These are phyloP conservation scores for Temnothorax ravouxi DNA, from an alignment of 2,888 invertebrate species.

Conservation along the genomic window DNA sequence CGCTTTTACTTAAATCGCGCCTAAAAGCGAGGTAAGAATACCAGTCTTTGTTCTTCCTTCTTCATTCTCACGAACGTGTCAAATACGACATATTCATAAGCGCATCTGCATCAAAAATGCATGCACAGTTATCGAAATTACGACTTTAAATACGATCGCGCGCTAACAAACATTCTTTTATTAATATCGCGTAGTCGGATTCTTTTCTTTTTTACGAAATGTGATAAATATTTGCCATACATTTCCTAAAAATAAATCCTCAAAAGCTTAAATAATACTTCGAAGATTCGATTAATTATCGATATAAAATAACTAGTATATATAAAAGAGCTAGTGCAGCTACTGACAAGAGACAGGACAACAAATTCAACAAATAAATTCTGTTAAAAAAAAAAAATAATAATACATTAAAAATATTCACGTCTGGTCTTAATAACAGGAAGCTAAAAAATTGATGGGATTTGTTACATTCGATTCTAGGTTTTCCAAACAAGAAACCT, in stretches of 20 bases:
- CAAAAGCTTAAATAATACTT: background rate
- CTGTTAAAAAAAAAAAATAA: background rate
- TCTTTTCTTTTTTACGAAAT: background rate
- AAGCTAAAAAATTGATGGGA: background rate
- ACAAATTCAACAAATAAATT: background rate
- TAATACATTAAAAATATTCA: background rate
- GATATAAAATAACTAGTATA: background rate
- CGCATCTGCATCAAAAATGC: background rate
- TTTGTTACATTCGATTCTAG: background rate
- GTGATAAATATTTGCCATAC: background rate
- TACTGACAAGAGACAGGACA: background rate
- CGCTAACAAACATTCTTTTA: background rate
- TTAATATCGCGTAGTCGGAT: background rate
- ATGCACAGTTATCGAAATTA: constrained; percentile 8
- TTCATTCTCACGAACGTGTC: background rate
- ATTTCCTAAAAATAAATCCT: background rate
- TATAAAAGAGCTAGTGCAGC: background rate
- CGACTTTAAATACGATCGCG: background rate
- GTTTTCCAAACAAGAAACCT: background rate
- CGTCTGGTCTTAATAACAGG: background rate
- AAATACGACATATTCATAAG: constrained; percentile 9
- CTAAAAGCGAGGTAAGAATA: constrained; percentile 52
- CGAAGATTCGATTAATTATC: background rate
- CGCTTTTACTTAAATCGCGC: constrained; percentile 53
- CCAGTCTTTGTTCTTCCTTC: constrained; percentile 41